These are phyloP conservation scores for Erynnis tages DNA, from an alignment of 2,888 invertebrate genomes.

Conservation along the genomic window DNA sequence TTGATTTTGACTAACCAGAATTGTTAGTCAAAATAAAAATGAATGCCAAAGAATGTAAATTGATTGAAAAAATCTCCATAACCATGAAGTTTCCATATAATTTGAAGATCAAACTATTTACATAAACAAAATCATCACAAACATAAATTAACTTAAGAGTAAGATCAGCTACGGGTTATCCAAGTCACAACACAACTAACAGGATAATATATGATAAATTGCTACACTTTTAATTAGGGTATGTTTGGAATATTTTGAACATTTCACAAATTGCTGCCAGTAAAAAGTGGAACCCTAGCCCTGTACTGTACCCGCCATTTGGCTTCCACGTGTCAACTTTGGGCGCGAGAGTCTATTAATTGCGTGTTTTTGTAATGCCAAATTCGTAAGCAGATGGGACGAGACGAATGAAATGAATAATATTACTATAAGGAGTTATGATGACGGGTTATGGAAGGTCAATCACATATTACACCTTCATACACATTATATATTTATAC, in stretches of 20 bases:
- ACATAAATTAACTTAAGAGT: too few species aligned
- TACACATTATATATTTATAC: too few species aligned
- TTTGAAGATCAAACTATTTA: too few species aligned
- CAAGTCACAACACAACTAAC: too few species aligned
- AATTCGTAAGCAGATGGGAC: slow-evolving; percentile 39
- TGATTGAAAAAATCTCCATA: too few species aligned
- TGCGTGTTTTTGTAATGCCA: slow-evolving; percentile 57
- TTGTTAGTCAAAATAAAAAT: too few species aligned
- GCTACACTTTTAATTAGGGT: background rate
- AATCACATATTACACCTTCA: background rate
- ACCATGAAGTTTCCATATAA: too few species aligned
- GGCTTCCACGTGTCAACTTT: slow-evolving; percentile 66
- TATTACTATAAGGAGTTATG: slow-evolving; percentile 25
- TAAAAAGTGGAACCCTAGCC: slow-evolving; percentile 45
- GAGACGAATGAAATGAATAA: slow-evolving; percentile 34
- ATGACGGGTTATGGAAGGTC: slow-evolving; percentile 16
- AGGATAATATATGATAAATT: background rate
- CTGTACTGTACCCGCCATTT: slow-evolving; percentile 59
- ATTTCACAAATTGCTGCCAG: slow-evolving; percentile 10
- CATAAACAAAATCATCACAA: too few species aligned
- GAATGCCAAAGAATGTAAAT: too few species aligned
- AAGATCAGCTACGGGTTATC: too few species aligned
- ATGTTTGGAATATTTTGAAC: background rate
- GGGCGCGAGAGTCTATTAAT: slow-evolving; percentile 60
- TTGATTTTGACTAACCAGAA: too few species aligned